These are phyloP conservation scores for Sebastes schlegelii DNA, from an alignment of 2,113 vertebrate species.

Conservation along the genomic window DNA sequence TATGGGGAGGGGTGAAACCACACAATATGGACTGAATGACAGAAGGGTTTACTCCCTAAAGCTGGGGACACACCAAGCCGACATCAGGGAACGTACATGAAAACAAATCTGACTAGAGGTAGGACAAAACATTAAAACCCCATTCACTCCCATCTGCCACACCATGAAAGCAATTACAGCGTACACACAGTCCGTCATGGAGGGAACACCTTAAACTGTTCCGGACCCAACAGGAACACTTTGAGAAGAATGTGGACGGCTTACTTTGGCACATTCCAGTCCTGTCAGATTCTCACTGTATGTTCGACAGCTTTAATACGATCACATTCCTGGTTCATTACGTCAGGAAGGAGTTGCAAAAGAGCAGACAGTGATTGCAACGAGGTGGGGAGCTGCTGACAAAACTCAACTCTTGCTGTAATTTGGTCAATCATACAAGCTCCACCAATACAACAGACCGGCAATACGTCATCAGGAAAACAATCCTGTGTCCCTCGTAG, in stretches of 20 bases:
- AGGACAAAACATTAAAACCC: not conserved
- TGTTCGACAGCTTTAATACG: not conserved
- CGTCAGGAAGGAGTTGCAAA: not conserved
- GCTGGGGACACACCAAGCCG: too few relatives aligned
- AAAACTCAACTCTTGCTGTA: not conserved
- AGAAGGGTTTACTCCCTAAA: not conserved
- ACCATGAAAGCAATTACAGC: not conserved
- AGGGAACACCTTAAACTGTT: conserved; percentile 1
- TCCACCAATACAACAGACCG: too few relatives aligned
- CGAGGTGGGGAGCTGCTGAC: not conserved
- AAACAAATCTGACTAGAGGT: not conserved
- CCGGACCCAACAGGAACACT: not conserved
- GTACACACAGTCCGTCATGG: not conserved
- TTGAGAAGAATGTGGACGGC: not conserved
- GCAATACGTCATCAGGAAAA: too few relatives aligned
- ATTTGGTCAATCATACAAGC: too few relatives aligned
- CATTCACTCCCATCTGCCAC: not conserved
- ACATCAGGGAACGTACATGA: too few relatives aligned
- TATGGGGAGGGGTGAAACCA: not conserved
- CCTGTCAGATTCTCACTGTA: not conserved
- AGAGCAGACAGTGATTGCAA: not conserved
- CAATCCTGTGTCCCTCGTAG: too few relatives aligned
- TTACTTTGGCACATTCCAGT: conserved; percentile 3
- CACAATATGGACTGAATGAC: not conserved
- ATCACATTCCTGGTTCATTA: conserved; percentile 11